Evolutionary conservation across 2,113 vertebrate genomes (phyloP).

Genomic region (Periophthalmus modestus): DNA sequence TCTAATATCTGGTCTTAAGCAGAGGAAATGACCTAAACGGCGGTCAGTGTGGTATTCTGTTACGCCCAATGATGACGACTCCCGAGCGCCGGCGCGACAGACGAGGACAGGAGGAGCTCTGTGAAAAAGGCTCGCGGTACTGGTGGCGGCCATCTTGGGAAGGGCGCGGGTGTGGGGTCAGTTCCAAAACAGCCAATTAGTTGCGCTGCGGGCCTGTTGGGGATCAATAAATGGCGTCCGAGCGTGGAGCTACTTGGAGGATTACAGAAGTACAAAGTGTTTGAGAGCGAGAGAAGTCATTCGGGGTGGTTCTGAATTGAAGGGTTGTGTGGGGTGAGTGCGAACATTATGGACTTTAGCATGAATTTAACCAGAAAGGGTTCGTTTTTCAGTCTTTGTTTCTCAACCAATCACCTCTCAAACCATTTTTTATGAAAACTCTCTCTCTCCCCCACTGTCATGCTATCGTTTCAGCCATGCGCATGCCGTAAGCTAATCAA

Average conservation of each 20-base stretch:
- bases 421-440: not conserved
- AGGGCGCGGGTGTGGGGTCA: conserved; percentile 49
- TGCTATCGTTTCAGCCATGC: too few relatives aligned
- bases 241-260: conserved; percentile 58
- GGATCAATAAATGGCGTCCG: conserved; percentile 66
- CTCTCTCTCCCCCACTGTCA: too few relatives aligned
- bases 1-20: conserved; percentile 72
- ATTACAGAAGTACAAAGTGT: conserved; percentile 15
- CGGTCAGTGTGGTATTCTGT: conserved; percentile 75
- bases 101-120: conserved; percentile 33
- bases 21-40: conserved; percentile 80
- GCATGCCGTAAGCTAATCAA: too few relatives aligned
- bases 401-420: not conserved
- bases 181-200: conserved; percentile 69
- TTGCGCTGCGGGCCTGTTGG: conserved; percentile 41
- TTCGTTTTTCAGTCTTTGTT: not conserved
- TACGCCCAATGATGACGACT: conserved; percentile 72
- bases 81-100: conserved; percentile 40
- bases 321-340: not conserved
- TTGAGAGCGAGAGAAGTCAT: not conserved
- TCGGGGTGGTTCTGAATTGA: not conserved
- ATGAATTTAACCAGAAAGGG: not conserved
- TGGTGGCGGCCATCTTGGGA: conserved; percentile 56
- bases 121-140: conserved; percentile 65
- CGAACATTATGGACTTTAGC: not conserved